phyloP scores from a whole-genome alignment of 2,113 vertebrate genomes.

The Smithornis capensis region DNA sequence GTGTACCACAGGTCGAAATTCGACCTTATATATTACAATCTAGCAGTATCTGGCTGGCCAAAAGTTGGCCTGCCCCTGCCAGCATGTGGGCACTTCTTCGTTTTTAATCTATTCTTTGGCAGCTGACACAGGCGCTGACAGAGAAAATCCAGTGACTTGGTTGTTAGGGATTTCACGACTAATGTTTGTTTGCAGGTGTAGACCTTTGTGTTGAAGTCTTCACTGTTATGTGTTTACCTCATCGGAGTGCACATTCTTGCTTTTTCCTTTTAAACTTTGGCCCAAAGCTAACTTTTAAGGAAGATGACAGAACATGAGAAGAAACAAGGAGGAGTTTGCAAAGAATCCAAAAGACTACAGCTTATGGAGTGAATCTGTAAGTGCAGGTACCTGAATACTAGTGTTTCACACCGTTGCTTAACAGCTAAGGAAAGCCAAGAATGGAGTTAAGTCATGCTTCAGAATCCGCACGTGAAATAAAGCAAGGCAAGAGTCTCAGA shows the following conservation, averaged over 20 bases:
- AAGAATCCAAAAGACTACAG: slow-evolving; percentile 47
- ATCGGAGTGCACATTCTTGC: slow-evolving; percentile 56
- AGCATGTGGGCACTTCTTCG: slow-evolving; percentile 90
- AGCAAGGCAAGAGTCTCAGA: slow-evolving; percentile 57
- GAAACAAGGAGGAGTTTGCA: slow-evolving; percentile 44
- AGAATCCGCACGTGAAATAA: slow-evolving; percentile 42
- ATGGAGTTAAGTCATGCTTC: slow-evolving; percentile 40
- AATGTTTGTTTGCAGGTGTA: slow-evolving; percentile 75
- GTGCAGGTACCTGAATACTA: slow-evolving; percentile 18
- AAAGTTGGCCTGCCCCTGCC: slow-evolving; percentile 82
- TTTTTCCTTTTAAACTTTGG: slow-evolving; percentile 69
- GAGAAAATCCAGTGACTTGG: slow-evolving; percentile 92
- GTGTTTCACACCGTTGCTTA: slow-evolving; percentile 24
- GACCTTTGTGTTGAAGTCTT: slow-evolving; percentile 66
- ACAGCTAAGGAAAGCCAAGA: slow-evolving; percentile 35
- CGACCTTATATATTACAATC: slow-evolving; percentile 87
- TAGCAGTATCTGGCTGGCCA: slow-evolving; percentile 84
- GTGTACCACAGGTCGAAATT: slow-evolving; percentile 85
- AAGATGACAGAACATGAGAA: slow-evolving; percentile 55
- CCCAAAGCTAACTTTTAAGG: slow-evolving; percentile 78
- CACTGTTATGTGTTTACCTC: slow-evolving; percentile 62
- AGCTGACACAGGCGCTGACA: slow-evolving; percentile 89
- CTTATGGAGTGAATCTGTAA: not conserved
- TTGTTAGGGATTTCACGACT: slow-evolving; percentile 85
- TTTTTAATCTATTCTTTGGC: slow-evolving; percentile 92